phyloP scores from a whole-genome alignment of 1,140 invertebrate genomes.

The Drosophila carrolli region DNA sequence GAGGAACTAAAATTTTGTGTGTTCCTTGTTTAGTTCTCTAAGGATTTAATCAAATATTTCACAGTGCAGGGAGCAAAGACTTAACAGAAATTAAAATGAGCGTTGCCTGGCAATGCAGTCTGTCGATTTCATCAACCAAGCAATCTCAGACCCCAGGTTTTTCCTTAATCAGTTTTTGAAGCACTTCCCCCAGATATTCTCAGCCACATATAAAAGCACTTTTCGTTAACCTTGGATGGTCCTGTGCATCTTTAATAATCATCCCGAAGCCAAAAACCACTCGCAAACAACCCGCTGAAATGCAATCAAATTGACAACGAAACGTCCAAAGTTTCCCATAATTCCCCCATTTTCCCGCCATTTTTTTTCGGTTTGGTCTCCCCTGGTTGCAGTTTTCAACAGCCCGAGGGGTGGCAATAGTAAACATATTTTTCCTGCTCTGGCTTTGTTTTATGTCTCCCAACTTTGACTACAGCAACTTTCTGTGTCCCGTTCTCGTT shows the following conservation, averaged over 20 bases:
- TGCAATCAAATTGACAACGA: slow-evolving; percentile 73
- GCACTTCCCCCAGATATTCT: background rate
- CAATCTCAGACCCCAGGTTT: background rate
- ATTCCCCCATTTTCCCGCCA: slow-evolving; percentile 13
- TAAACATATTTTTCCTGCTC: slow-evolving; percentile 67
- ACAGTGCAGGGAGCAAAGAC: slow-evolving; percentile 1
- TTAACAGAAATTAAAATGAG: slow-evolving; percentile 5
- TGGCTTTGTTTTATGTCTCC: slow-evolving; percentile 67
- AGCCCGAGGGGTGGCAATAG: slow-evolving; percentile 24
- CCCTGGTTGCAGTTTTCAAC: slow-evolving; percentile 1
- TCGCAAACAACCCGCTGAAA: slow-evolving; percentile 46
- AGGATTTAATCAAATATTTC: too few relatives aligned
- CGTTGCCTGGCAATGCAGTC: slow-evolving; percentile 21
- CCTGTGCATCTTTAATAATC: slow-evolving; percentile 26
- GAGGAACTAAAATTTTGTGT: too few relatives aligned
- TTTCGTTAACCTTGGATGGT: slow-evolving; percentile 18
- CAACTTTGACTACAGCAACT: slow-evolving; percentile 55
- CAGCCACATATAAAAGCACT: slow-evolving; percentile 5
- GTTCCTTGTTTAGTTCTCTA: too few relatives aligned
- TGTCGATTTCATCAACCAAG: slow-evolving; percentile 30
- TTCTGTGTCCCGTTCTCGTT: slow-evolving; percentile 15
- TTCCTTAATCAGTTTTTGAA: slow-evolving; percentile 5
- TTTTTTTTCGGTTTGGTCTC: slow-evolving; percentile 1
- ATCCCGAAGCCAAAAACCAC: slow-evolving; percentile 9
- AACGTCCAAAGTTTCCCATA: slow-evolving; percentile 47